Evolutionary conservation across 2,797 vertebrate genomes (phyloP), one percentile per base, ranked within the genome.

Genomic region (Darevskia nairensis): DNA sequence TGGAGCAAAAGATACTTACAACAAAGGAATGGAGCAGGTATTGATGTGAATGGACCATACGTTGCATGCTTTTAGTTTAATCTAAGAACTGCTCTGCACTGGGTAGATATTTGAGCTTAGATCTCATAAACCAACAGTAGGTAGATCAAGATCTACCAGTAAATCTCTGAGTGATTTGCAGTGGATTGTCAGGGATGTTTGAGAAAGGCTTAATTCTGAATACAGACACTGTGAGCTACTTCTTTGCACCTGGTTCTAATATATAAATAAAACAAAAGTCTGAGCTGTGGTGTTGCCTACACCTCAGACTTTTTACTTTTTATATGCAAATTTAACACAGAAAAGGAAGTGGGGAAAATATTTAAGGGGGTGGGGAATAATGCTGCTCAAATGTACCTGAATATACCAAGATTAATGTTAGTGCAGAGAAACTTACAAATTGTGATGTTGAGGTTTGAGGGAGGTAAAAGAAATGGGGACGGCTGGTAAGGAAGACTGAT

Each of bases 1-100:
- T 89, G 98, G 98, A 97, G 98, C 98, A 89, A 99, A 99, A 96
- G 98, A 99, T 95, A 82, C 96, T 89, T 99, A 99, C 95, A 97
- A 97, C 94, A 99, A 98, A 96, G 97, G 92, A 95, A 99, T 99
- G 99, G 98, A 99, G 95, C 97, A 96, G 98, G 99, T 99, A 75
- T 9, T 88, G 41, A 23, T 21, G 27, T 84, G 5, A 59, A 68
- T 82, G 66, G 59, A 74, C 35, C 9, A 13, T 46, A 59, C 2
- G 27, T 29, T 80, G 1, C 80, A 35, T 39, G 27, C 27, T 68
- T 59, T 59, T 74, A 64, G 25, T 19, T 17, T 74, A 59, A 72
- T n/a, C 46, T 11, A 61, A 44, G 46, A 79, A 41, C 2, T 80
- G 44, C 21, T 29, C 27, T 78, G 10, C 9, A 79, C 21, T 86